Conservation (phyloP, 2,797 vertebrate genomes). For the Danio tinwini region DNA sequence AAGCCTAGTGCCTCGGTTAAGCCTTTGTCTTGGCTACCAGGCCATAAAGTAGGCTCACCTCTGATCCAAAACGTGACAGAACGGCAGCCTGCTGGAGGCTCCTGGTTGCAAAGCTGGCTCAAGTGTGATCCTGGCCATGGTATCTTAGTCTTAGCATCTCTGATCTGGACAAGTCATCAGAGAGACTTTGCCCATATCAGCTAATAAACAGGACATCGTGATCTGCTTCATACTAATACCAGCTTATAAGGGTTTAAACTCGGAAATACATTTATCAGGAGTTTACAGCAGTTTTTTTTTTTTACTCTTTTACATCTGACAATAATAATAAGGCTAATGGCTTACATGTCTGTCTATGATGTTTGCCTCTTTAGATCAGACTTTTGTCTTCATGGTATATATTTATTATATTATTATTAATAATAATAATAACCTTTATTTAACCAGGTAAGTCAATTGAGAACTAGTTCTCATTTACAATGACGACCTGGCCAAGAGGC, state of each 20-base stretch:
- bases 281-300: neutral
- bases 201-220: conserved; percentile 21
- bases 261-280: neutral
- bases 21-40: conserved; percentile 44
- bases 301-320: neutral
- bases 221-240: neutral
- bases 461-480: too few relatives aligned
- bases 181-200: conserved; percentile 3
- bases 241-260: conserved; percentile 11
- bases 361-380: neutral
- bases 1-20: conserved; percentile 35
- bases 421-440: too few relatives aligned
- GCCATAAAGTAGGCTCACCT: conserved; percentile 55
- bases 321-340: neutral
- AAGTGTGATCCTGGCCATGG: conserved; percentile 38
- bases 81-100: conserved; percentile 34
- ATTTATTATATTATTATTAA: too few relatives aligned
- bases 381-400: too few relatives aligned
- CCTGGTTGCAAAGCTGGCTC: conserved; percentile 49
- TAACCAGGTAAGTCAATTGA: too few relatives aligned
- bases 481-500: too few relatives aligned
- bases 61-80: conserved; percentile 45
- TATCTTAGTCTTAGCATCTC: conserved; percentile 25
- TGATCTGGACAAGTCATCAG: conserved; percentile 29
- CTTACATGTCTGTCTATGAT: neutral